These are phyloP conservation scores for Euura lappo DNA, from an alignment of 1,140 invertebrate species.

Conservation along the genomic window DNA sequence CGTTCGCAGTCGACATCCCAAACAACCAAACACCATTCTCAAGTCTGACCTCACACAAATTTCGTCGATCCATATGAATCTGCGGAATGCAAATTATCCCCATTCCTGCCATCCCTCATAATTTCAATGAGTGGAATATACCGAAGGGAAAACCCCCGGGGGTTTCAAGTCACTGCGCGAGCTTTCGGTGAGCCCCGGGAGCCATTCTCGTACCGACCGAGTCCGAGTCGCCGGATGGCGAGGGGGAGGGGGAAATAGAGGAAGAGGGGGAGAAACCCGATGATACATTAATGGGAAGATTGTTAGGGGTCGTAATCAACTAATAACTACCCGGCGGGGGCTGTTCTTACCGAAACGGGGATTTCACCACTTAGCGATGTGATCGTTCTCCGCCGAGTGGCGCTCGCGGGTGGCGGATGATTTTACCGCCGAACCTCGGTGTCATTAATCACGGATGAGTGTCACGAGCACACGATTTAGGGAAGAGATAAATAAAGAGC, in stretches of 20 bases:
- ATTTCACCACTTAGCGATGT: not conserved
- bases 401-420: not conserved
- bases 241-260: not conserved
- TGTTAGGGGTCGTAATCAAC: constrained; percentile 6
- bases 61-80: no score
- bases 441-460: constrained; percentile 1
- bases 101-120: not conserved
- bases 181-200: not conserved
- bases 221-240: not conserved
- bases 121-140: constrained; percentile 3
- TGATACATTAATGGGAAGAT: not conserved
- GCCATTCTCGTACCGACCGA: not conserved
- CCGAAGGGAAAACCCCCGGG: no score
- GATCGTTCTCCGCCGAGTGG: not conserved
- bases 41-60: no score
- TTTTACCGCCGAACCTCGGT: not conserved
- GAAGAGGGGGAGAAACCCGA: not conserved
- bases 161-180: no score
- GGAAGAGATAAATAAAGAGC: constrained; percentile 3
- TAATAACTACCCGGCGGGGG: not conserved
- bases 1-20: no score
- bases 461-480: constrained; percentile 1
- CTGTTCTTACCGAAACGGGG: not conserved
- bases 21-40: no score
- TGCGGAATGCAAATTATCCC: no score